Conservation (phyloP, 2,888 invertebrate genomes). For the Vandiemenella viatica region DNA sequence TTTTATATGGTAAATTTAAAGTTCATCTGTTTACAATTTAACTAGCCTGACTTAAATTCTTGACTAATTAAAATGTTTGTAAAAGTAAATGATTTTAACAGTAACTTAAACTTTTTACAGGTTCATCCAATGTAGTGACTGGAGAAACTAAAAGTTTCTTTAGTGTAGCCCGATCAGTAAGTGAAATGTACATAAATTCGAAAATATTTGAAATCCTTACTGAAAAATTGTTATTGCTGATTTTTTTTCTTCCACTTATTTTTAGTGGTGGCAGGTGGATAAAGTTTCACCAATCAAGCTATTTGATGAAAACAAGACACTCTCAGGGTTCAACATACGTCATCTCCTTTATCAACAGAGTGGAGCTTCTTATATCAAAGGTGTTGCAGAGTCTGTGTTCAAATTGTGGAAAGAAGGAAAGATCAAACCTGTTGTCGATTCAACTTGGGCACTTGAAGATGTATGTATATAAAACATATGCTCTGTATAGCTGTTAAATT, state of each 20-base stretch:
- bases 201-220: constrained; percentile 19
- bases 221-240: constrained; percentile 1
- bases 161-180: constrained; percentile 76
- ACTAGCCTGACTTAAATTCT: background rate
- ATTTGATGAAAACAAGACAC: constrained; percentile 75
- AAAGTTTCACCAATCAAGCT: constrained; percentile 77
- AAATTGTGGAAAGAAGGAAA: constrained; percentile 60
- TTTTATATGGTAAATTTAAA: constrained; percentile 51
- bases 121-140: constrained; percentile 75
- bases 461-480: constrained; percentile 33
- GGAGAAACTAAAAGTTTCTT: constrained; percentile 86
- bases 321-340: constrained; percentile 70
- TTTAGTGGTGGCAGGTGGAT: constrained; percentile 83
- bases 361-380: constrained; percentile 52
- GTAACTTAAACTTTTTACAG: constrained; percentile 29
- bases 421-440: constrained; percentile 70
- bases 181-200: constrained; percentile 24
- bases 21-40: background rate
- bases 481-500: background rate
- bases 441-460: constrained; percentile 76
- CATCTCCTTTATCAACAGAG: constrained; percentile 67
- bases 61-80: background rate
- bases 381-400: constrained; percentile 56
- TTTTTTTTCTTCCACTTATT: no score
- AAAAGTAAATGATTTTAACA: background rate